Conservation (phyloP, 2,888 invertebrate species). For the Diachrysia chrysitis region DNA sequence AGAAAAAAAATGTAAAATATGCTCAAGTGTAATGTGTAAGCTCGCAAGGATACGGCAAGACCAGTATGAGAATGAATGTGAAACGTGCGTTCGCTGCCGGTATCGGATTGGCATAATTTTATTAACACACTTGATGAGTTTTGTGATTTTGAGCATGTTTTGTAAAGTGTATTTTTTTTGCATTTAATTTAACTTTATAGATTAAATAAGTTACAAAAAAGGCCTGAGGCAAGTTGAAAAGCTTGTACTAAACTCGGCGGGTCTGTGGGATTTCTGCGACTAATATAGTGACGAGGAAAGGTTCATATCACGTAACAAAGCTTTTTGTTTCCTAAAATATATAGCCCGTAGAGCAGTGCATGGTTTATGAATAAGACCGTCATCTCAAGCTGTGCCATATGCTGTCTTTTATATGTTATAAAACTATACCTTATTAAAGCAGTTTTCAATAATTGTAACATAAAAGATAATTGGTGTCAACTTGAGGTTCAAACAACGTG, state of each 20-base stretch:
- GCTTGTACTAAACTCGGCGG: slow-evolving; percentile 55
- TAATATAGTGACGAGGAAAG: slow-evolving; percentile 26
- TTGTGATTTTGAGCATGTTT: slow-evolving; percentile 75
- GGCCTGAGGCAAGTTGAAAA: slow-evolving; percentile 25
- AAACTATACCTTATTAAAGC: background rate
- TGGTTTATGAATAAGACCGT: slow-evolving; percentile 36
- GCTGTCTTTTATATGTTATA: background rate
- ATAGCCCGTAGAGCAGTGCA: slow-evolving; percentile 59
- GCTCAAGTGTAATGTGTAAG: background rate
- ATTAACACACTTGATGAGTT: slow-evolving; percentile 71
- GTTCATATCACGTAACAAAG: slow-evolving; percentile 33
- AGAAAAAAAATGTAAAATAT: background rate
- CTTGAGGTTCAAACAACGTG: slow-evolving; percentile 41
- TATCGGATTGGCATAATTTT: slow-evolving; percentile 67
- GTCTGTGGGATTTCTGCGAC: slow-evolving; percentile 50
- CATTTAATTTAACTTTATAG: slow-evolving; percentile 60
- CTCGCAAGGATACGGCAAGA: background rate
- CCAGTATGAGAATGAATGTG: background rate
- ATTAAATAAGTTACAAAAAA: slow-evolving; percentile 22
- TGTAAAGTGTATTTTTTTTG: slow-evolving; percentile 72
- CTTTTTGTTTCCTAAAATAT: slow-evolving; percentile 50
- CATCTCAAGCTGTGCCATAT: slow-evolving; percentile 48
- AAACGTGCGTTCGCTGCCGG: slow-evolving; percentile 61
- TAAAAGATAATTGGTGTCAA: slow-evolving; percentile 23
- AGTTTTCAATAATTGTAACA: background rate